Conservation (phyloP, 2,113 vertebrate species). For the Psittacara wagleri region DNA sequence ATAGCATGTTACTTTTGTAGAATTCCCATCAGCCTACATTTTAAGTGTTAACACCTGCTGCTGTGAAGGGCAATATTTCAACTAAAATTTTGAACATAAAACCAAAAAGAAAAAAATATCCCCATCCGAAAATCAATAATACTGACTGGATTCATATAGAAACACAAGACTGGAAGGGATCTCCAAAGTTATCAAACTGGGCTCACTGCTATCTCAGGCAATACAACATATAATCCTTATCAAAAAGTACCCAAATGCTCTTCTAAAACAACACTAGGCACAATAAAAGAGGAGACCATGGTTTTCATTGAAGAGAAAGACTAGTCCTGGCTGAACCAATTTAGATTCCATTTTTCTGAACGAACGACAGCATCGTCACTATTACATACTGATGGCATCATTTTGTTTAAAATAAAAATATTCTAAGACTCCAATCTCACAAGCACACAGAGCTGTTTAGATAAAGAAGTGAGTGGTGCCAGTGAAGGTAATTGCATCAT, state of each 20-base stretch:
- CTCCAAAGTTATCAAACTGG: background rate
- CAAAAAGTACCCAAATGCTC: background rate
- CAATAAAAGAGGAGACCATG: background rate
- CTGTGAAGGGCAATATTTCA: background rate
- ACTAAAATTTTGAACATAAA: background rate
- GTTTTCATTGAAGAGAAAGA: background rate
- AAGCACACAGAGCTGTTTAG: background rate
- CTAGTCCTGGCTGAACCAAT: background rate
- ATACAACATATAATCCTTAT: background rate
- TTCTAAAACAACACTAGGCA: background rate
- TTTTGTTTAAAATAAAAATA: slow-evolving; percentile 1
- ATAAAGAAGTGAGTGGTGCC: background rate
- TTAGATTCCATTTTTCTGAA: background rate
- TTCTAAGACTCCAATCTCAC: background rate
- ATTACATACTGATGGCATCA: background rate
- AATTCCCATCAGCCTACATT: background rate
- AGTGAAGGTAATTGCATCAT: background rate
- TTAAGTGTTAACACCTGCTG: fast-evolving
- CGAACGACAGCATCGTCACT: background rate
- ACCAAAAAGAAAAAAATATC: background rate
- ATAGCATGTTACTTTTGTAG: background rate
- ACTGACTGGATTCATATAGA: background rate
- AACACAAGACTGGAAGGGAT: background rate
- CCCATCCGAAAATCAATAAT: background rate
- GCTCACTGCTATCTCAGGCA: background rate